Percentiles rank a stretch among this genome's conserved stretches.
phyloP scores from a whole-genome alignment of 30 jellyfish, hydroid and myxozoan genomes.

The Sanderia malayensis region DNA sequence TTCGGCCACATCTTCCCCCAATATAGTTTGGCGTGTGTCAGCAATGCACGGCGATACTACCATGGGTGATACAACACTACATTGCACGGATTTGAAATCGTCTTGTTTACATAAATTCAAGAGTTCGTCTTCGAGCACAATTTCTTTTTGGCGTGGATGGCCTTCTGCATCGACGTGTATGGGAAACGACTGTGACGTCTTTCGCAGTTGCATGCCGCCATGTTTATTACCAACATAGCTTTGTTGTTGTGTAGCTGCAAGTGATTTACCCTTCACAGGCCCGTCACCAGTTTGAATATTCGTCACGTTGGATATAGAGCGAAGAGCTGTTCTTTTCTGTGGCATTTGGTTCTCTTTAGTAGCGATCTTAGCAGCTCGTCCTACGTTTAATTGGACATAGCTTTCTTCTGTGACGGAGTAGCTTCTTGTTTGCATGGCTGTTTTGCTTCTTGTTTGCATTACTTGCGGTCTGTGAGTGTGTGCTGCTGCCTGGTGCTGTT shows the following conservation, averaged over 20 bases:
- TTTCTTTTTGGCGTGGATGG: constrained; percentile 1
- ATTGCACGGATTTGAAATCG: background rate
- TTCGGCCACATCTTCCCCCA: background rate
- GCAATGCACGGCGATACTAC: constrained; percentile 33
- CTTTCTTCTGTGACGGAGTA: background rate
- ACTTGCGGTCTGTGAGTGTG: background rate
- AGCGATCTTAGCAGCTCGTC: background rate
- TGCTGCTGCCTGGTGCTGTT: background rate
- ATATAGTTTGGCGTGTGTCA: constrained; percentile 26
- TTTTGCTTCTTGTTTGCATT: background rate
- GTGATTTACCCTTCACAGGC: background rate
- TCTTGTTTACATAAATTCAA: background rate
- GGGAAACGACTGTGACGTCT: constrained; percentile 4
- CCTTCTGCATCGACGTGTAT: constrained; percentile 32
- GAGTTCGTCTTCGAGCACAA: constrained; percentile 12
- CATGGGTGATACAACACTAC: constrained; percentile 37
- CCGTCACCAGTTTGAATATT: constrained; percentile 44
- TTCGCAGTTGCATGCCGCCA: background rate
- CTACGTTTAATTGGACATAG: background rate
- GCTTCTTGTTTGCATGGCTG: background rate
- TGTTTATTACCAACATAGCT: background rate
- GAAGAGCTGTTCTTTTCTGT: constrained; percentile 57
- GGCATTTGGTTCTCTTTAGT: constrained; percentile 62
- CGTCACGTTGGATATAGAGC: constrained; percentile 29
- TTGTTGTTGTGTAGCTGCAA: background rate